Conservation (phyloP, 2,113 vertebrate genomes). For the Pardalotus punctatus region DNA sequence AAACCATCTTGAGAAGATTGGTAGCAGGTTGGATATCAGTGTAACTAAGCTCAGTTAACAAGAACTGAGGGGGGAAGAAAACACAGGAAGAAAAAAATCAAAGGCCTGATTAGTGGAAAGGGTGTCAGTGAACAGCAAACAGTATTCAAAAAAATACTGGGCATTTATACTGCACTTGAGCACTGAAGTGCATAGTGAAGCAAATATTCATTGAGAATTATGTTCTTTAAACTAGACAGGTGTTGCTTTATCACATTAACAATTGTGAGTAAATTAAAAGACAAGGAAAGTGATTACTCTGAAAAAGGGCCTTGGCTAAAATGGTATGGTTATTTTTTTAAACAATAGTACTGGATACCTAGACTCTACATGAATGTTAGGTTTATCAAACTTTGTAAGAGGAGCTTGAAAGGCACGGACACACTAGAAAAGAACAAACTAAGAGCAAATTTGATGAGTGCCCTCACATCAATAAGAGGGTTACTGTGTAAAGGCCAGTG, state of each 20-base stretch:
- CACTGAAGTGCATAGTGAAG: not conserved
- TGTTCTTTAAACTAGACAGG: not conserved
- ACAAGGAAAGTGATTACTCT: not conserved
- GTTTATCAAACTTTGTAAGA: not conserved
- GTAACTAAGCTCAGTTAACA: not conserved
- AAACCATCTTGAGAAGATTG: not conserved
- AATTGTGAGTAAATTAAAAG: not conserved
- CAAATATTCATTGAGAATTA: not conserved
- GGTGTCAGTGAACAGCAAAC: not conserved
- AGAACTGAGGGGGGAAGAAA: not conserved
- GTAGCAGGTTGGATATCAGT: not conserved
- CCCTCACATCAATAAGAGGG: not conserved
- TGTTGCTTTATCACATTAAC: not conserved
- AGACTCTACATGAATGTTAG: not conserved
- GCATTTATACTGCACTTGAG: not conserved
- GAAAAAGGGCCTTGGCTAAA: not conserved
- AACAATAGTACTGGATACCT: not conserved
- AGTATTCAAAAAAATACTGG: not conserved
- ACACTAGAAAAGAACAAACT: not conserved
- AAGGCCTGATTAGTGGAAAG: not conserved
- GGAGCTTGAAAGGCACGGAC: not conserved
- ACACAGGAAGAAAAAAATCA: not conserved
- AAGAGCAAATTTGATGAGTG: not conserved
- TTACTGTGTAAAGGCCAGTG: fast-evolving
- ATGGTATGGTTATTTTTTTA: not conserved